These are phyloP conservation scores for Drosophila leonis DNA, from an alignment of 2,888 invertebrate genomes.

Conservation along the genomic window DNA sequence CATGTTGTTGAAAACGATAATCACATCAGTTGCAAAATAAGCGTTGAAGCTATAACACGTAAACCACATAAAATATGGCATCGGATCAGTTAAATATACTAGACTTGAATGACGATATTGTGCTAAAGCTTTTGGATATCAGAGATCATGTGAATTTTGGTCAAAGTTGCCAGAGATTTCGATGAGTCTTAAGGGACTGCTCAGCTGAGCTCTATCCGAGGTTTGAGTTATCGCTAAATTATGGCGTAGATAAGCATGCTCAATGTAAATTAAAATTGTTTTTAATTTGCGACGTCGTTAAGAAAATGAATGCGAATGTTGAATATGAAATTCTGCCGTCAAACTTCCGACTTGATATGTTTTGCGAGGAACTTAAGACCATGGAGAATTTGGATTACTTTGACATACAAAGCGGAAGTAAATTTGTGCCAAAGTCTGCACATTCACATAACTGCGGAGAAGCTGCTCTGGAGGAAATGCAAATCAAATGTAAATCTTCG, in stretches of 20 bases:
- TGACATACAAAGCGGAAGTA: neutral
- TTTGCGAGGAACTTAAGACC: conserved; percentile 15
- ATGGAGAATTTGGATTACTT: conserved; percentile 37
- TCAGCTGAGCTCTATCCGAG: conserved; percentile 23
- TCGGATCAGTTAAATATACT: conserved; percentile 15
- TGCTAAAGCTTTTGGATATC: conserved; percentile 20
- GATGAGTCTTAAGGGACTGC: conserved; percentile 21
- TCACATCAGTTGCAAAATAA: neutral
- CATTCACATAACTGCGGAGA: too few relatives aligned
- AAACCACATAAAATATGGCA: neutral
- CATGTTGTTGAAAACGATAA: too few relatives aligned
- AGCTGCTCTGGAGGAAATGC: conserved; percentile 23
- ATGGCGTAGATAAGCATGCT: too few relatives aligned
- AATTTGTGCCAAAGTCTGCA: too few relatives aligned
- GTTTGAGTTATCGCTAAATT: neutral
- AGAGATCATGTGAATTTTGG: conserved; percentile 35
- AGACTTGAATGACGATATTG: conserved; percentile 30
- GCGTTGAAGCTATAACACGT: neutral
- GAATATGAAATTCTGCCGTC: neutral
- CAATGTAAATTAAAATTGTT: too few relatives aligned
- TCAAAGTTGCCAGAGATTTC: conserved; percentile 20
- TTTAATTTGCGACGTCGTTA: conserved; percentile 23
- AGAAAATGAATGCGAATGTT: conserved; percentile 17
- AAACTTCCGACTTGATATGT: neutral
- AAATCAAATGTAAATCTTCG: conserved; percentile 30